Evolutionary conservation across 2,888 invertebrate genomes (phyloP).

Genomic region (Bugulina stolonifera): DNA sequence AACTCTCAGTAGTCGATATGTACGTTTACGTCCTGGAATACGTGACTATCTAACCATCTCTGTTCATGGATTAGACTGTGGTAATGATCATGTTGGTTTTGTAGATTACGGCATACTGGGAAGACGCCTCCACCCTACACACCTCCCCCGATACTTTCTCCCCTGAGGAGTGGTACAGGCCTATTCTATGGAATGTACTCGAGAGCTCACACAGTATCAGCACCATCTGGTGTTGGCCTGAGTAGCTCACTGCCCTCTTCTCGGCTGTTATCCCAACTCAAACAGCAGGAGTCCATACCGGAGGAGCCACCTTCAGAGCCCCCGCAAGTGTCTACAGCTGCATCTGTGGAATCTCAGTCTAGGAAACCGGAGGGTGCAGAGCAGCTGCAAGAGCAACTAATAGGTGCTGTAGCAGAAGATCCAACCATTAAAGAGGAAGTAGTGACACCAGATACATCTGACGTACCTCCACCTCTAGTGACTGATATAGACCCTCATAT

Average conservation of each 20-base stretch:
- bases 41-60: too few species aligned
- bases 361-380: not conserved
- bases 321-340: not conserved
- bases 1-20: too few species aligned
- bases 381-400: slow-evolving; percentile 30
- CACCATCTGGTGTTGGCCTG: slow-evolving; percentile 11
- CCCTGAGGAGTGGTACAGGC: slow-evolving; percentile 80
- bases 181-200: slow-evolving; percentile 61
- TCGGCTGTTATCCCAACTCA: slow-evolving; percentile 4
- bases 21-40: too few species aligned
- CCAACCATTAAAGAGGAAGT: slow-evolving; percentile 33
- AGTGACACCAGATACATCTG: slow-evolving; percentile 33
- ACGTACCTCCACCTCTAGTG: slow-evolving; percentile 45
- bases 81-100: not conserved
- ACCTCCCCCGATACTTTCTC: slow-evolving; percentile 88
- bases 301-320: not conserved
- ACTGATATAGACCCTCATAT: slow-evolving; percentile 54
- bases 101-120: slow-evolving; percentile 29
- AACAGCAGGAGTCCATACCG: not conserved
- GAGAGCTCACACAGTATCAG: slow-evolving; percentile 31
- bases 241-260: slow-evolving; percentile 25
- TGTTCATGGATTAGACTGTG: too few species aligned
- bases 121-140: slow-evolving; percentile 67
- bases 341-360: not conserved
- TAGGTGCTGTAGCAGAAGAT: slow-evolving; percentile 30